These are phyloP conservation scores for Semaprochilodus insignis DNA, from an alignment of 2,797 vertebrate genomes.

Conservation along the genomic window DNA sequence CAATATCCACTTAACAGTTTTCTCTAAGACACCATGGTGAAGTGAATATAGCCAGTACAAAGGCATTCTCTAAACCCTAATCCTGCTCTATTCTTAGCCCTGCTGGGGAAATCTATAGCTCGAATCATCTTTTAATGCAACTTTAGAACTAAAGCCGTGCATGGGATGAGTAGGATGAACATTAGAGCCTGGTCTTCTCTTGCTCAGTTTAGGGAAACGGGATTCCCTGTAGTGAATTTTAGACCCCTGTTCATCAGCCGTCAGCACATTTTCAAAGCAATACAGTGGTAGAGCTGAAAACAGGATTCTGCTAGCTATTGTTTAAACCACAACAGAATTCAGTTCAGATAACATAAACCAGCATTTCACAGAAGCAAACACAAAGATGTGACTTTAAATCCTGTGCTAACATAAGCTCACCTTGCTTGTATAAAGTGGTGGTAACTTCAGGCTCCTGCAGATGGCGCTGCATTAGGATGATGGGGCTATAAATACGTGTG, in stretches of 20 bases:
- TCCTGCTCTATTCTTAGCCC: not conserved
- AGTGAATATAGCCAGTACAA: not conserved
- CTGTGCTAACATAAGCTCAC: no score
- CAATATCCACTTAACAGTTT: not conserved
- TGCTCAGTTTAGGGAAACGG: slow-evolving; percentile 19
- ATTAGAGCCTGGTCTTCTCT: not conserved
- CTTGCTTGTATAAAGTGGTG: no score
- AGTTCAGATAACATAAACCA: not conserved
- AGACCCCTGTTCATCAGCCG: slow-evolving; percentile 64
- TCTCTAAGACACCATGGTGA: not conserved
- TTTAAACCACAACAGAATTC: not conserved
- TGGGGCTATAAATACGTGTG: no score
- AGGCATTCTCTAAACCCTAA: not conserved
- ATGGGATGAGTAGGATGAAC: not conserved
- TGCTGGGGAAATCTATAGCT: not conserved
- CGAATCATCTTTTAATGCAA: not conserved
- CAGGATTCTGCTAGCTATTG: not conserved
- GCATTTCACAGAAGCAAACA: no score
- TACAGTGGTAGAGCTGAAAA: not conserved
- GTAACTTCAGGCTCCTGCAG: no score
- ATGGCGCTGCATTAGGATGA: no score
- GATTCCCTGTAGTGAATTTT: slow-evolving; percentile 61
- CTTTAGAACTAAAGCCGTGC: not conserved
- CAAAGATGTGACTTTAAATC: no score
- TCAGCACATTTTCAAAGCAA: slow-evolving; percentile 41